Base-by-base conservation (phyloP, 2,113 vertebrate species). In the Atractosteus spatula region DNA sequence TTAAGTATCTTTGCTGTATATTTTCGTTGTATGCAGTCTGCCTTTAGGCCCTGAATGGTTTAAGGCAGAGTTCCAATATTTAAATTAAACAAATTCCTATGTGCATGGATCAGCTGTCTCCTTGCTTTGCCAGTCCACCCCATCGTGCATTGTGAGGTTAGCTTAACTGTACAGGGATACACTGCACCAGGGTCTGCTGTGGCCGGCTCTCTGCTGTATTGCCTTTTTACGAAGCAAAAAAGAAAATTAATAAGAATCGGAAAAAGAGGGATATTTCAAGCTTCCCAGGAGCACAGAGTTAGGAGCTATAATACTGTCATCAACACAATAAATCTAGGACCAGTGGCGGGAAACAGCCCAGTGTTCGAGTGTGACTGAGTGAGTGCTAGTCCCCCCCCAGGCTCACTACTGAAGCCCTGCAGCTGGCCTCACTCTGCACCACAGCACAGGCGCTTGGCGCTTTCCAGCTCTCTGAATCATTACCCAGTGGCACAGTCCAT, bases 21-120 rank as follows among this genome's bases (percentile, higher is more conserved):
- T 68, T 71, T 71, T 66, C 62, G 79, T 78, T 55, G 71, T 77
- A 76, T 42, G 73, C 66, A 70, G 41, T 74, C 66, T 70, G 62
- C 78, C 41, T 7, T 71, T 66, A 70, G 47, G 61, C 68, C 73
- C 61, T 69, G 62, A 68, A 47, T 68, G 67, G n/a, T n/a, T 44
- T 41, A 14, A 71, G 42, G 71, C 65, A 3, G 10, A 11, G 55
- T 0, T 42, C 56, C 65, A 47, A 7, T 62, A 41, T 8, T 54
- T 10, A 43, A 3, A 17, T 47, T 45, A 29, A 29, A 8, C 29
- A 51, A 47, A 41, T 68, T 66, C 47, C 47, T 10, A 51, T 44
- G 64, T 29, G 17, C 69, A 71, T 29, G 55, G 42, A 29, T n/a
- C 41, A 6, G 62, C 17, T 47, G 6, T 5, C 43, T 47, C 68